Evolutionary conservation across 2,797 vertebrate species (phyloP), one percentile per base, ranked within the genome.

Genomic region (Oryzias sinensis): DNA sequence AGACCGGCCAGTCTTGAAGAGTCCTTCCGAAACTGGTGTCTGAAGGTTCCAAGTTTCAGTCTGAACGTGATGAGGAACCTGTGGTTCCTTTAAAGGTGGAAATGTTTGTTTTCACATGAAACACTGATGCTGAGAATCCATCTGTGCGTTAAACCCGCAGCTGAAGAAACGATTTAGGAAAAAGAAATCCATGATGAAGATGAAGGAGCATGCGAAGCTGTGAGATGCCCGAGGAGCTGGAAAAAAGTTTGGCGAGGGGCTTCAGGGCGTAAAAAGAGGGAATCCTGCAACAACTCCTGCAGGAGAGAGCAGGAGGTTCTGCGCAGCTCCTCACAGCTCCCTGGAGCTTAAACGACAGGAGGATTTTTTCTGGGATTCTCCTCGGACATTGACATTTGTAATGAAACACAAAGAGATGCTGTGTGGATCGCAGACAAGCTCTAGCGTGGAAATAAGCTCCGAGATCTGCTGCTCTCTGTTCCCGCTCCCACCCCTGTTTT

Each of bases 361-460:
- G 20, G 1, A 1, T 37, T 33, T 43, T 54, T 5, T 22, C 20
- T 22, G 20, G 20, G 20, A 14, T 11, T 33, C 33, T 33, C 33
- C 33, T 41, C 51, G n/a, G 51, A 53, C 5, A 6, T 6, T 1
- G 16, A 18, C 8, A 16, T 11, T 5, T 8, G 33, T 41, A 0
- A 7, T 6, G 1, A 5, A 43, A 49, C 1, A 49, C 1, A 24
- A 24, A 24, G 14, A 22, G 5, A 33, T 0, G 4, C 6, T 13
- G 14, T 13, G 14, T 5, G 13, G 15, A 1, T 22, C n/a, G 14
- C 43, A 44, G 40, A n/a, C 11, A 18, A 15, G n/a, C 59, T 68
- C 54, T 25, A n/a, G 53, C 55, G 24, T 43, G 51, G 59, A 47
- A 47, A 53, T 62, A 65, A 70, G 51, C 59, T 51, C 74, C 54